Conservation (phyloP, 2,888 invertebrate genomes). For the Metellina segmentata region DNA sequence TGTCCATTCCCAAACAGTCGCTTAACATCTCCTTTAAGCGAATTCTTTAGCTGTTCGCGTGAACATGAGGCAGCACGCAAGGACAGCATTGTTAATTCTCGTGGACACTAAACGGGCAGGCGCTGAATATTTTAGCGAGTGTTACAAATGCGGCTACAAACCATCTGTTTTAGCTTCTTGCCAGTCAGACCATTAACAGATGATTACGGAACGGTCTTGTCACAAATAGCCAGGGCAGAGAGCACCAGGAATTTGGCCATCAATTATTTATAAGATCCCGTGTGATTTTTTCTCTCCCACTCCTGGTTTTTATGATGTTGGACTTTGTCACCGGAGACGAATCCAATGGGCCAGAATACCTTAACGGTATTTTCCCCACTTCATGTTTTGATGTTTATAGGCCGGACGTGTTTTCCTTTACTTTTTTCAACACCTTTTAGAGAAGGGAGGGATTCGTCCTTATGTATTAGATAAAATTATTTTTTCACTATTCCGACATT, state of each 20-base stretch:
- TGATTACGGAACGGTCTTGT: constrained; percentile 54
- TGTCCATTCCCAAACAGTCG: neutral
- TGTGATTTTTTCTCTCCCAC: constrained; percentile 20
- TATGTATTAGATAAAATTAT: too few species aligned
- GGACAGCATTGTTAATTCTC: constrained; percentile 19
- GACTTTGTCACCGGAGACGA: constrained; percentile 45
- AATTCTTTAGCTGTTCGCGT: constrained; percentile 10
- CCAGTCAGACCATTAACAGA: constrained; percentile 30
- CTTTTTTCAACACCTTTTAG: neutral
- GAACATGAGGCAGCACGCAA: constrained; percentile 5
- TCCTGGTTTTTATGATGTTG: constrained; percentile 33
- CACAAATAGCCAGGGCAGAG: constrained; percentile 45
- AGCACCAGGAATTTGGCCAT: constrained; percentile 56
- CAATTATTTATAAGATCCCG: constrained; percentile 67
- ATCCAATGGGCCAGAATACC: constrained; percentile 47
- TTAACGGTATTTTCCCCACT: constrained; percentile 51
- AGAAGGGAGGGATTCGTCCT: neutral
- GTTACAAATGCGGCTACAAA: constrained; percentile 15
- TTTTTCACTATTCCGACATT: too few species aligned
- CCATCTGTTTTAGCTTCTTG: constrained; percentile 36
- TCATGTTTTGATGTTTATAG: constrained; percentile 43
- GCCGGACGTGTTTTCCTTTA: neutral
- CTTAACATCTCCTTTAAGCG: neutral
- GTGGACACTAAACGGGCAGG: neutral
- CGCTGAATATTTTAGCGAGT: constrained; percentile 39